Conservation (phyloP, 2,888 invertebrate genomes). For the Orthosia incerta region DNA sequence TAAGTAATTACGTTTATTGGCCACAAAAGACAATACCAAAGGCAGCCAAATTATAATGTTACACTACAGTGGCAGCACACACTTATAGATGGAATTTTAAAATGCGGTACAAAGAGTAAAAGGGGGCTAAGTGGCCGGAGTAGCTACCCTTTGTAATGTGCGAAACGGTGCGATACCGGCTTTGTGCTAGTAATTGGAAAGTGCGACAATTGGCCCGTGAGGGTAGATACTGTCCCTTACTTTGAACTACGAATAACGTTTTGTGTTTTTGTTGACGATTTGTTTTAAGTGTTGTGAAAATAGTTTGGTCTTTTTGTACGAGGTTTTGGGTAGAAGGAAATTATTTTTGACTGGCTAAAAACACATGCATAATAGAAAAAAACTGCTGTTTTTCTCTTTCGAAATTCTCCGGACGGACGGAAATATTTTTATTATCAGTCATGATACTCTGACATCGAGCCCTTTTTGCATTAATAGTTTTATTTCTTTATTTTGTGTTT, state of each 20-base stretch:
- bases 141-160: slow-evolving; percentile 81
- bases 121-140: slow-evolving; percentile 82
- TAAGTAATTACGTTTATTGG: too few species aligned
- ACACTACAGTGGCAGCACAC: slow-evolving; percentile 58
- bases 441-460: too few species aligned
- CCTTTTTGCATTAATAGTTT: too few species aligned
- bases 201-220: slow-evolving; percentile 80
- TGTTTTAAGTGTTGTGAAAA: slow-evolving; percentile 50
- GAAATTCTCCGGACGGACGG: too few species aligned
- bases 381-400: too few species aligned
- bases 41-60: slow-evolving; percentile 28
- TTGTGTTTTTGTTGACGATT: slow-evolving; percentile 58
- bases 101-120: slow-evolving; percentile 77
- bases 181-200: slow-evolving; percentile 81
- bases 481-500: too few species aligned
- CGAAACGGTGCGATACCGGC: slow-evolving; percentile 75
- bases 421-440: too few species aligned
- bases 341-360: not conserved
- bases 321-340: not conserved
- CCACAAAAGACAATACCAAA: too few species aligned
- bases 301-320: slow-evolving; percentile 26
- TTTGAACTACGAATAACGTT: slow-evolving; percentile 71
- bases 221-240: slow-evolving; percentile 76
- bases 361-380: too few species aligned
- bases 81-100: slow-evolving; percentile 74